These are phyloP conservation scores for Chelidonichthys spinosus DNA, from an alignment of 2,797 vertebrate genomes.

Conservation along the genomic window DNA sequence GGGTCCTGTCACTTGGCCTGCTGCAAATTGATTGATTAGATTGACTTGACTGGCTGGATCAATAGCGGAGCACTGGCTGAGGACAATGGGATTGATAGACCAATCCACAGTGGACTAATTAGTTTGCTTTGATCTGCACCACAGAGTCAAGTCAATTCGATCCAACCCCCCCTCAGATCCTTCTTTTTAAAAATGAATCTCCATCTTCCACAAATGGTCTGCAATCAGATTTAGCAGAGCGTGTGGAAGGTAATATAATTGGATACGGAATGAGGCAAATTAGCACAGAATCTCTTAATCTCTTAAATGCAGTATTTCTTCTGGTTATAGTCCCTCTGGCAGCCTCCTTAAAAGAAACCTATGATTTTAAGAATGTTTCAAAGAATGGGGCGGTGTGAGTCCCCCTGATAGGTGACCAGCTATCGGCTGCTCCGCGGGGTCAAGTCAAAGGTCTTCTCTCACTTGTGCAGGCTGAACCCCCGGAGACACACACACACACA, in stretches of 20 bases:
- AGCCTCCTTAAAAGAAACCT: not conserved
- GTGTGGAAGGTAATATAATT: not conserved
- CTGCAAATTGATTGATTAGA: constrained; percentile 60
- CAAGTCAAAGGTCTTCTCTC: constrained; percentile 42
- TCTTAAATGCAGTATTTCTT: not conserved
- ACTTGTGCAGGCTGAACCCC: constrained; percentile 36
- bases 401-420: constrained; percentile 40
- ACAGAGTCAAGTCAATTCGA: constrained; percentile 26
- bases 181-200: not conserved
- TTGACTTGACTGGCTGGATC: constrained; percentile 56
- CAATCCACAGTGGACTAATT: constrained; percentile 48
- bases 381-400: constrained; percentile 33
- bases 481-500: constrained; percentile 35
- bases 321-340: not conserved
- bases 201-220: not conserved
- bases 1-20: constrained; percentile 29
- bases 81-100: constrained; percentile 49
- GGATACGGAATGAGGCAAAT: not conserved
- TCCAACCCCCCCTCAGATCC: not conserved
- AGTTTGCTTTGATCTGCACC: constrained; percentile 54
- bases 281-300: not conserved
- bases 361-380: not conserved
- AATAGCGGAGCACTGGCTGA: constrained; percentile 38
- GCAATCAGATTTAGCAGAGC: not conserved
- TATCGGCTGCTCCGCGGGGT: constrained; percentile 31